Evolutionary conservation across 2,797 vertebrate species (phyloP).

Genomic region (Aldrovandia affinis): DNA sequence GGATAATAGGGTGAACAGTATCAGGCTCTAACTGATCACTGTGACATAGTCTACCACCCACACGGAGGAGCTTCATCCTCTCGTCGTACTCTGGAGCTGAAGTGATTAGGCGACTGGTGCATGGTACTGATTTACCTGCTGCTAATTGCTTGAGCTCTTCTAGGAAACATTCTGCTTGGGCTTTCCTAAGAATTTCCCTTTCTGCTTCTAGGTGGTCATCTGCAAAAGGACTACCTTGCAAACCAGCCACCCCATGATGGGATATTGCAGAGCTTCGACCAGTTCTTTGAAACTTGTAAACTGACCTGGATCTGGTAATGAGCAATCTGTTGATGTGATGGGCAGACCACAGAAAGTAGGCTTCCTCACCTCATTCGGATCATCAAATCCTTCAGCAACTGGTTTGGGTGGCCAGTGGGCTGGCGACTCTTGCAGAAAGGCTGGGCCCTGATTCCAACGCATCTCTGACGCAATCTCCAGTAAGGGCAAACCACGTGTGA

Average conservation of each 20-base stretch:
- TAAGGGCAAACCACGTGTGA: neutral
- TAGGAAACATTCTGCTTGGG: too few species aligned
- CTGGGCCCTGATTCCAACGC: too few species aligned
- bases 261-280: neutral
- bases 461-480: neutral
- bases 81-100: too few species aligned
- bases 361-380: neutral
- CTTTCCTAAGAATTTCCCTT: neutral
- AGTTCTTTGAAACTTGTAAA: constrained; percentile 17
- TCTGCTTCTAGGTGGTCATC: neutral
- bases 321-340: too few species aligned
- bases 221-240: neutral
- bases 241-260: neutral
- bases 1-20: constrained; percentile 26
- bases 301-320: neutral
- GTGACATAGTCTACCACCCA: constrained; percentile 4
- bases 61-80: neutral
- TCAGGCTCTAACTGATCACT: neutral
- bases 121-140: too few species aligned
- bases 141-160: too few species aligned
- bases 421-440: too few species aligned
- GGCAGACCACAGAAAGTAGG: neutral
- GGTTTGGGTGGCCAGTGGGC: neutral
- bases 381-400: neutral
- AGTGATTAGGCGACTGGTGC: neutral